Conservation (phyloP, 1,140 invertebrate species). For the Drosophila pseudoananassae region DNA sequence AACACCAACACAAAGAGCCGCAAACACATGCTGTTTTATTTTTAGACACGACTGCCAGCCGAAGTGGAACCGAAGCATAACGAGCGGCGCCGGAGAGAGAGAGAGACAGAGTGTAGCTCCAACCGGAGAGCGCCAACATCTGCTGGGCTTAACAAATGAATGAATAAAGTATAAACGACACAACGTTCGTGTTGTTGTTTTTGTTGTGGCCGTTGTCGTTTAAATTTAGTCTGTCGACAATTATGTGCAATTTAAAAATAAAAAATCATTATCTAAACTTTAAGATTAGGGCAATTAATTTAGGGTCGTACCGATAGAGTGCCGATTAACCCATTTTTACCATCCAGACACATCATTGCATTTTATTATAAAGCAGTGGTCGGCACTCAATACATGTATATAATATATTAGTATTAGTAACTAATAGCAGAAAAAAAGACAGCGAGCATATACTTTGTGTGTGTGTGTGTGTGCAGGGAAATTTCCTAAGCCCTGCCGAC, state of each 20-base stretch:
- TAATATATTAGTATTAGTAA: too few relatives aligned
- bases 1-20: constrained; percentile 21
- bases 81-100: constrained; percentile 33
- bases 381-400: too few relatives aligned
- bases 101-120: constrained; percentile 18
- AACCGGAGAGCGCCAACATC: constrained; percentile 27
- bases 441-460: too few relatives aligned
- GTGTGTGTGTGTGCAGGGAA: too few relatives aligned
- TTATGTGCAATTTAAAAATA: constrained; percentile 19
- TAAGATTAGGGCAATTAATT: neutral
- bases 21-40: constrained; percentile 65
- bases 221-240: constrained; percentile 15
- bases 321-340: constrained; percentile 12
- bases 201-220: too few relatives aligned
- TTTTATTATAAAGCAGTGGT: too few relatives aligned
- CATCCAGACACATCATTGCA: too few relatives aligned
- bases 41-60: constrained; percentile 63
- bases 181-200: constrained; percentile 5
- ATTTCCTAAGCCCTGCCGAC: too few relatives aligned
- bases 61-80: constrained; percentile 40
- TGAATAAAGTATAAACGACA: constrained; percentile 30
- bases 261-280: constrained; percentile 17
- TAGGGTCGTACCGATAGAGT: constrained; percentile 15
- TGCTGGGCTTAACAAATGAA: constrained; percentile 34
- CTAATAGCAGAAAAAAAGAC: too few relatives aligned